Base-by-base conservation (phyloP, 2,113 vertebrate genomes). In the Vulpes vulpes region DNA sequence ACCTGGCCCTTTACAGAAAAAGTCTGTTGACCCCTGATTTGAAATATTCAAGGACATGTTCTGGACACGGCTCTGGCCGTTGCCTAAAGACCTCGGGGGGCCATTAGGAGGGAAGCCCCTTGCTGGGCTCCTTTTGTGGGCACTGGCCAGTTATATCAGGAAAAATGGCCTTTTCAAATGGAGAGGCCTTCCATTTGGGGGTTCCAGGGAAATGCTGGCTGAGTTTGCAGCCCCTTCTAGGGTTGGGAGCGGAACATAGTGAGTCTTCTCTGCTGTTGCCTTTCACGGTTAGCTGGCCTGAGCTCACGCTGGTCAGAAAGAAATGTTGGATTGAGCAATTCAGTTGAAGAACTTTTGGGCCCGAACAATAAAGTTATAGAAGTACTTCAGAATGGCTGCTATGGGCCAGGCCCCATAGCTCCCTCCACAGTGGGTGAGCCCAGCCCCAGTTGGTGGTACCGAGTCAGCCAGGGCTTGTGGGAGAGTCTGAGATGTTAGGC, bases 301-400 rank as follows among this genome's bases (percentile, higher is more conserved):
- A 35, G 73, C 53, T 92, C 49, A 71, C 65, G 73, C 86, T 87
- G 43, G 55, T 89, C 94, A 96, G 74, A 96, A 91, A 89, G 73
- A 89, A 94, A 74, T 11, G 55, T 80, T 53, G 90, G 74, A 69
- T 60, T 96, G 94, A 95, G 88, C 95, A 94, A 95, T 95, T 83
- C 84, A 71, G 62, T 67, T 90, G 87, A 96, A 80, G 89, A 92
- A 95, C 11, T 62, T 94, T 94, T 95, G 83, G 71, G 64, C n/a
- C 90, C 89, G 27, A 96, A 91, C 86, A 94, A 78, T 25, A 11
- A 55, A 89, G 93, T 96, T 89, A 62, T 67, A 64, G 67, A 96
- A 97, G 78, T 7, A 74, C 69, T 53, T 96, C 35, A 43, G 62
- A 90, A 94, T 51, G 69, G 59, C 30, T 3, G 4, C 86, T 95